Percentiles rank a stretch among this genome's conserved stretches.
phyloP scores from a whole-genome alignment of 1,140 invertebrate genomes.

The Plutomurus gul region DNA sequence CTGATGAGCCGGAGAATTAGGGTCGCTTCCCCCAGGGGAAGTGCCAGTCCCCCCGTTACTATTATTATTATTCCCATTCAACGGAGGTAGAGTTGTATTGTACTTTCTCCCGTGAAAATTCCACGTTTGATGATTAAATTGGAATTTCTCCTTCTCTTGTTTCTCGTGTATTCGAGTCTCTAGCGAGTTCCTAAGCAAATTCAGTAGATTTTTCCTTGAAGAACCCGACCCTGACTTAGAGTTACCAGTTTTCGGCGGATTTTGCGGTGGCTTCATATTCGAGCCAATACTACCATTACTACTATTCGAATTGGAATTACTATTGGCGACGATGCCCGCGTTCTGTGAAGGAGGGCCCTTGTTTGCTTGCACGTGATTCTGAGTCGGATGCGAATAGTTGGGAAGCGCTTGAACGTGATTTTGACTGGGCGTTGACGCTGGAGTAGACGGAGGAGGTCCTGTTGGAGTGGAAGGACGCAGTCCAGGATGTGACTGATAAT shows the following conservation, averaged over 20 bases:
- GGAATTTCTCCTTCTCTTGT: conserved; percentile 52
- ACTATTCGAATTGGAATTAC: not conserved
- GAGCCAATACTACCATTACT: not conserved
- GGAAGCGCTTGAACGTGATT: conserved; percentile 13
- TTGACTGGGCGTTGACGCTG: conserved; percentile 10
- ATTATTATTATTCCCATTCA: conserved; percentile 9
- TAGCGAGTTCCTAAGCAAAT: conserved; percentile 47
- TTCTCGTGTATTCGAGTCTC: conserved; percentile 51
- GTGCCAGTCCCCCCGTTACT: not conserved
- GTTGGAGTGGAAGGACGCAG: conserved; percentile 25
- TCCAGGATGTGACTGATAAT: conserved; percentile 34
- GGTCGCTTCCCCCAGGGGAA: conserved; percentile 21
- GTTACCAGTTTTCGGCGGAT: conserved; percentile 6
- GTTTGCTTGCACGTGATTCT: not conserved
- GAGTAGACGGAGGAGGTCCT: not conserved
- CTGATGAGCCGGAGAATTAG: not conserved
- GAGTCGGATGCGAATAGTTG: not conserved
- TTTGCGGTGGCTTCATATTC: conserved; percentile 33
- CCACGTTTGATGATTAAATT: conserved; percentile 54
- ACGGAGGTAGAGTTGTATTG: conserved; percentile 44
- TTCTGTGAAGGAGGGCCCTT: not conserved
- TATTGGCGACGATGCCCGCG: not conserved
- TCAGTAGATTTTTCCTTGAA: conserved; percentile 49
- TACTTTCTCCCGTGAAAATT: conserved; percentile 52
- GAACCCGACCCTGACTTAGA: conserved; percentile 31